Evolutionary conservation across 2,113 vertebrate species (phyloP).

Genomic region (Xiphias gladius): DNA sequence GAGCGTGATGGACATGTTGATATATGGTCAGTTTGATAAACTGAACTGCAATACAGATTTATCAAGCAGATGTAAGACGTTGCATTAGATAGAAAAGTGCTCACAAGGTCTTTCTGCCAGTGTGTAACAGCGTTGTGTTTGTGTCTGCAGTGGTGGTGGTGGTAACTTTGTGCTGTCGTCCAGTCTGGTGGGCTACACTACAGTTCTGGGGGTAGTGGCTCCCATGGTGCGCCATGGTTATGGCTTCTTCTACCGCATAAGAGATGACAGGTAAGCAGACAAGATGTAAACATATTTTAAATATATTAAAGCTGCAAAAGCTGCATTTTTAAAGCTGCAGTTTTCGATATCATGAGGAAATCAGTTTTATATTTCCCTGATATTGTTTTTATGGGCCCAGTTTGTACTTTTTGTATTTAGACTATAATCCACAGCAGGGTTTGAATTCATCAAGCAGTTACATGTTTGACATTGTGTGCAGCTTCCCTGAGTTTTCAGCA

Average conservation of each 20-base stretch:
- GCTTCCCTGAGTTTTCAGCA: not conserved
- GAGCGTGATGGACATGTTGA: no score
- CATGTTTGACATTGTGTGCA: not conserved
- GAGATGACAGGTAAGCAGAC: constrained; percentile 90
- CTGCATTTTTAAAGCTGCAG: no score
- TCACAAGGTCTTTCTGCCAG: no score
- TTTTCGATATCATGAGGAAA: not conserved
- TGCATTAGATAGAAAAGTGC: no score
- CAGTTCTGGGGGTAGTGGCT: constrained; percentile 83
- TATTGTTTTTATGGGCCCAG: not conserved
- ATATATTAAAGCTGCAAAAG: no score
- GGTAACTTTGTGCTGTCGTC: constrained; percentile 96
- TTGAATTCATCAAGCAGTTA: not conserved
- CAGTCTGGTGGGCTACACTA: constrained; percentile 93
- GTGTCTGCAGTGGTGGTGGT: constrained; percentile 90
- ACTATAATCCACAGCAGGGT: not conserved
- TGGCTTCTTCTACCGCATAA: constrained; percentile 94
- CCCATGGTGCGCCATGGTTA: constrained; percentile 95
- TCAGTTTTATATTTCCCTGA: not conserved
- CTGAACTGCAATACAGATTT: not conserved
- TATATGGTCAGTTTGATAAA: not conserved
- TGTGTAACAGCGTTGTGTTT: constrained; percentile 36
- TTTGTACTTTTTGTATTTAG: not conserved
- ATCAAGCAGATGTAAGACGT: not conserved
- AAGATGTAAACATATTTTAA: not conserved